Percentiles rank a stretch among this genome's conserved stretches.
These are phyloP conservation scores for Colletes latitarsis DNA, from an alignment of 1,140 invertebrate genomes.

Conservation along the genomic window DNA sequence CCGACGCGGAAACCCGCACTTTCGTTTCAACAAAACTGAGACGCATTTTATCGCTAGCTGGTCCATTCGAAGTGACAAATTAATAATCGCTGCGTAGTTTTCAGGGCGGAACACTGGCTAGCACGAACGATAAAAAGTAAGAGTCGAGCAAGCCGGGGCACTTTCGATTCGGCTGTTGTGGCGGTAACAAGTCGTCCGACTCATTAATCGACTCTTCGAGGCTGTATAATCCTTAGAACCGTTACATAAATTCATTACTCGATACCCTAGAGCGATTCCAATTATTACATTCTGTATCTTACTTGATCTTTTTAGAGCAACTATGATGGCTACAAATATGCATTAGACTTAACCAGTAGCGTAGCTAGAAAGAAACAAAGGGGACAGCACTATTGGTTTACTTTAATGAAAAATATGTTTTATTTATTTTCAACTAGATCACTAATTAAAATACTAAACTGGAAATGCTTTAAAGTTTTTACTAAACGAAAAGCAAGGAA, in stretches of 20 bases:
- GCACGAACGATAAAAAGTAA: constrained; percentile 52
- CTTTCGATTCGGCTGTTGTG: constrained; percentile 45
- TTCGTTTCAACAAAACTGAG: background rate
- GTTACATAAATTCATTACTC: constrained; percentile 21
- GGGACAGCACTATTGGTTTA: no score
- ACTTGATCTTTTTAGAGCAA: no score
- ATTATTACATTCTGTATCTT: no score
- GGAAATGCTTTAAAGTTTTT: no score
- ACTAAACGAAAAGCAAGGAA: no score
- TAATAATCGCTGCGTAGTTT: constrained; percentile 14
- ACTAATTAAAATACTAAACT: no score
- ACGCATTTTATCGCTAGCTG: background rate
- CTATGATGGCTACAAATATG: no score
- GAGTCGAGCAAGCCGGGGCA: constrained; percentile 27
- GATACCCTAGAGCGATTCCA: background rate
- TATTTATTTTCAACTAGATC: no score
- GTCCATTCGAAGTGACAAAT: background rate
- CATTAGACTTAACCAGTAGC: no score
- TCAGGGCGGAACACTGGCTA: constrained; percentile 42
- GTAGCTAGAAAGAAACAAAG: no score
- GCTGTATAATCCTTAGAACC: background rate
- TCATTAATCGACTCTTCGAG: constrained; percentile 38
- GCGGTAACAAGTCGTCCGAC: constrained; percentile 13
- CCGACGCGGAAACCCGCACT: constrained; percentile 8
- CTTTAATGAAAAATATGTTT: no score